phyloP scores from a whole-genome alignment of 2,888 invertebrate genomes.

The Strigamia maritima region DNA sequence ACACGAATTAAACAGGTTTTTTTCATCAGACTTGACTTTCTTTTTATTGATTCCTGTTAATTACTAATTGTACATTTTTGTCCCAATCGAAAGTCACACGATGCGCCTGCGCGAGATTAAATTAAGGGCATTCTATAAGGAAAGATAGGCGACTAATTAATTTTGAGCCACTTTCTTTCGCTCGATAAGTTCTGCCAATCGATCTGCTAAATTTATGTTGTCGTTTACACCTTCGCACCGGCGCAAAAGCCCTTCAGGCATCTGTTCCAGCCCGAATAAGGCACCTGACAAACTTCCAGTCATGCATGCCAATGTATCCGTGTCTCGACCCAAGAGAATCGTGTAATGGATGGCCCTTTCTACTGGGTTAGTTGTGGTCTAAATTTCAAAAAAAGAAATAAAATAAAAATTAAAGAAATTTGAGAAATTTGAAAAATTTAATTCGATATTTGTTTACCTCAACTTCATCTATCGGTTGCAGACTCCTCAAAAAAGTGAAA shows the following conservation, averaged over 20 bases:
- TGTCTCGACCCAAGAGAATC: conserved; percentile 28
- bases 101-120: neutral
- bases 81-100: neutral
- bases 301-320: conserved; percentile 39
- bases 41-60: neutral
- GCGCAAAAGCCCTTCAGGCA: conserved; percentile 40
- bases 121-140: neutral
- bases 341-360: conserved; percentile 36
- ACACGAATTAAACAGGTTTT: neutral
- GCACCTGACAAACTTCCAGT: conserved; percentile 38
- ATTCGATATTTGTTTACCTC: conserved; percentile 26
- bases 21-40: neutral
- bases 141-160: conserved; percentile 18
- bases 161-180: conserved; percentile 26
- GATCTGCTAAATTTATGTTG: conserved; percentile 40
- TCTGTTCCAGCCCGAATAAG: conserved; percentile 39
- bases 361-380: conserved; percentile 10
- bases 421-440: too few relatives aligned
- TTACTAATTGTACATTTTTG: conserved; percentile 1
- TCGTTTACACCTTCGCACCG: conserved; percentile 40
- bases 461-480: conserved; percentile 15
- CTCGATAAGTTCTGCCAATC: conserved; percentile 37
- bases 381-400: neutral
- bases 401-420: neutral
- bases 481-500: conserved; percentile 39